Percentiles rank a stretch among this genome's conserved stretches.
Evolutionary conservation across 1,140 invertebrate genomes (phyloP).

Genomic region (Carcinoscorpius rotundicauda): DNA sequence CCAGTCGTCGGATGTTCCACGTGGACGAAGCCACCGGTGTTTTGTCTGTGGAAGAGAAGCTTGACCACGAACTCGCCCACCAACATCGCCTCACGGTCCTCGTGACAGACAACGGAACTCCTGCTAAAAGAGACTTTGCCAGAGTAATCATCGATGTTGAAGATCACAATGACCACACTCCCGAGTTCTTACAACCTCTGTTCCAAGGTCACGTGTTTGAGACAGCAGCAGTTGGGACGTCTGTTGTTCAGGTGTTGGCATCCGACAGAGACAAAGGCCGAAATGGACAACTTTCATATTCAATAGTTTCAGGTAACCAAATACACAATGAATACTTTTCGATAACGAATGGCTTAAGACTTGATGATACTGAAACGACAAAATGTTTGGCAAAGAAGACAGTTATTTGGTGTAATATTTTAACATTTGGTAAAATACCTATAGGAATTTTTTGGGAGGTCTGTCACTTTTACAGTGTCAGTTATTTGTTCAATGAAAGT

Average conservation of each 20-base stretch:
- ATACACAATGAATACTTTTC: too few species aligned
- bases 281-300: constrained; percentile 65
- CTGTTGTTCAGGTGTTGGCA: constrained; percentile 56
- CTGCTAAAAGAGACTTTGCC: constrained; percentile 69
- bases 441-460: too few species aligned
- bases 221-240: constrained; percentile 55
- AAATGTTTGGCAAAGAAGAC: too few species aligned
- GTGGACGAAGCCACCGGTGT: constrained; percentile 64
- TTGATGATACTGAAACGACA: too few species aligned
- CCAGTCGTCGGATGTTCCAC: constrained; percentile 60
- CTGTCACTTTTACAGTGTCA: too few species aligned
- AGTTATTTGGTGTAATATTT: too few species aligned
- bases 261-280: constrained; percentile 66
- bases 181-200: constrained; percentile 60
- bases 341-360: too few species aligned
- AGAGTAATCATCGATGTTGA: constrained; percentile 64
- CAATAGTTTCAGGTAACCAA: constrained; percentile 53
- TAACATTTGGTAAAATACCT: too few species aligned
- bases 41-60: constrained; percentile 49
- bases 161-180: constrained; percentile 81
- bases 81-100: constrained; percentile 77
- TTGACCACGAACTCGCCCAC: constrained; percentile 67
- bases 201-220: constrained; percentile 62
- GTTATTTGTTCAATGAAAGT: too few species aligned
- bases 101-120: constrained; percentile 78